Conservation (phyloP, 2,113 vertebrate genomes). For the Indicator indicator region DNA sequence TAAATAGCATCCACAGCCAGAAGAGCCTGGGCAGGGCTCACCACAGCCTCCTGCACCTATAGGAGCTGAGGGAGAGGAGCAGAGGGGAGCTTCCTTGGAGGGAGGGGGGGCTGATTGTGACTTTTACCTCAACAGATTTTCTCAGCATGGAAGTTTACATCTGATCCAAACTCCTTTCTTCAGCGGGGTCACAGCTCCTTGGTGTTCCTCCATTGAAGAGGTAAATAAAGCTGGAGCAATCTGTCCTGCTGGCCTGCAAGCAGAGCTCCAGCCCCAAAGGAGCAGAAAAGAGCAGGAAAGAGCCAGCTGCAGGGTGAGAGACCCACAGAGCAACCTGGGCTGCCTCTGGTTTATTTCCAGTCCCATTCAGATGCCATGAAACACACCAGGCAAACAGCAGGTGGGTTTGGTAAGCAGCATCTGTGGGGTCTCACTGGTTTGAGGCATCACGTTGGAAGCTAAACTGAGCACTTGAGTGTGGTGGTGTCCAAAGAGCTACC, state of each 20-base stretch:
- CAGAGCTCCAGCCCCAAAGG: not conserved
- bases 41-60: too few relatives aligned
- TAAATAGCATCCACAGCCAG: rapidly evolving
- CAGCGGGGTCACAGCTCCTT: not conserved
- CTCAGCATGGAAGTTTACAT: not conserved
- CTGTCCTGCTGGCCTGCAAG: rapidly evolving
- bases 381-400: not conserved
- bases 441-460: rapidly evolving
- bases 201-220: not conserved
- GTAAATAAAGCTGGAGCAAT: not conserved
- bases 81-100: not conserved
- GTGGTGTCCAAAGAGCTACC: not conserved
- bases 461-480: not conserved
- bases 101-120: not conserved
- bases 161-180: not conserved
- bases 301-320: not conserved
- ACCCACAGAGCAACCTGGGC: not conserved
- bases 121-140: not conserved
- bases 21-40: not conserved
- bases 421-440: rapidly evolving
- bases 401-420: not conserved
- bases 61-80: not conserved
- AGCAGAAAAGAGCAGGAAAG: not conserved
- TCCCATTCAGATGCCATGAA: not conserved
- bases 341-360: not conserved